Evolutionary conservation across 2,797 vertebrate species (phyloP).

Genomic region (Pangasius sanitwongsei): DNA sequence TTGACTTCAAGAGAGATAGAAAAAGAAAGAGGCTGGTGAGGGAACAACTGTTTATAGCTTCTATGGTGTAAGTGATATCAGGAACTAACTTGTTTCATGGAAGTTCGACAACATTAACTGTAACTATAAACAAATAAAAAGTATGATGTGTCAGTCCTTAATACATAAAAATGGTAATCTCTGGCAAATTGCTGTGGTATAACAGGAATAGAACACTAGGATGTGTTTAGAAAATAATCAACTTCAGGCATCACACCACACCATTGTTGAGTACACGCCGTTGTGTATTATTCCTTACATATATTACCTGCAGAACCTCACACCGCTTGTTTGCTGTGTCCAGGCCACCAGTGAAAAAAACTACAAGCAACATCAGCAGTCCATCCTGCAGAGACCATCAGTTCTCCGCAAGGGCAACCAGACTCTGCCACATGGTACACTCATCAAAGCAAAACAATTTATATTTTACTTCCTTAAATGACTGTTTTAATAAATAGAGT

Average conservation of each 20-base stretch:
- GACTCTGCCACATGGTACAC: constrained; percentile 48
- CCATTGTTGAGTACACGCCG: neutral
- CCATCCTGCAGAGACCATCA: constrained; percentile 57
- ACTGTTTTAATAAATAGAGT: neutral
- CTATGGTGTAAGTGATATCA: constrained; percentile 6
- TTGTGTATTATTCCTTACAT: neutral
- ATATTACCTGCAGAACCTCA: neutral
- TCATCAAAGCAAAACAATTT: neutral
- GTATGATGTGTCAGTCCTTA: neutral
- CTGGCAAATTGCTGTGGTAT: neutral
- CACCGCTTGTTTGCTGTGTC: constrained; percentile 27
- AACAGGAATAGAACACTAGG: neutral
- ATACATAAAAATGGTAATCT: neutral
- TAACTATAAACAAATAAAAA: neutral
- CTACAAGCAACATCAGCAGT: constrained; percentile 51
- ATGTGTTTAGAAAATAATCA: neutral
- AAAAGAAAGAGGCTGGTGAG: too few relatives aligned
- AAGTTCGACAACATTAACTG: neutral
- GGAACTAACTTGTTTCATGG: neutral
- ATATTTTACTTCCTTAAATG: neutral
- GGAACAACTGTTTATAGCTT: neutral
- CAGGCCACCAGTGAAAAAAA: constrained; percentile 49
- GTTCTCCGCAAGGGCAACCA: constrained; percentile 59
- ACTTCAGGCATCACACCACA: neutral
- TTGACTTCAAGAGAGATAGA: neutral